Conservation (phyloP, 2,113 vertebrate genomes). For the Trogon surrucura region DNA sequence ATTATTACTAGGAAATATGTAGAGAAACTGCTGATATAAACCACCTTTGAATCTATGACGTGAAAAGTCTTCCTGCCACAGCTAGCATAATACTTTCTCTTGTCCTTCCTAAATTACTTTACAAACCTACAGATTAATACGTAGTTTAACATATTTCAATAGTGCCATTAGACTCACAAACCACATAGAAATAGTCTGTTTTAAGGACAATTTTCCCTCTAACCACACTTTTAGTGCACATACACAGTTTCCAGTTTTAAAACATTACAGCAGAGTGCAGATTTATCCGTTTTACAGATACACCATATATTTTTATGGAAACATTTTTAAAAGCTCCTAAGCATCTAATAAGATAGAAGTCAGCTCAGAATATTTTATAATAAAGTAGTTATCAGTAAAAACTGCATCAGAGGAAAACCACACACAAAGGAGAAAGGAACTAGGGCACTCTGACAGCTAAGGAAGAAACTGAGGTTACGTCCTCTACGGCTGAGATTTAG, state of each 20-base stretch:
- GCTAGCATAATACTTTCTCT: not conserved
- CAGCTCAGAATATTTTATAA: slow-evolving; percentile 32
- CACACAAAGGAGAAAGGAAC: slow-evolving; percentile 19
- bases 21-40: not conserved
- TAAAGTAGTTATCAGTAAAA: slow-evolving; percentile 42
- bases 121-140: not conserved
- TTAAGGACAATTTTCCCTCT: not conserved
- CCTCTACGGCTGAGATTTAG: slow-evolving; percentile 58
- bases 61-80: not conserved
- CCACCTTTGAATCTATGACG: not conserved
- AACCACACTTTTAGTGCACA: not conserved
- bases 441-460: slow-evolving; percentile 48
- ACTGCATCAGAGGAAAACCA: not conserved
- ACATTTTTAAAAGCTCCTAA: slow-evolving; percentile 40
- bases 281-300: slow-evolving; percentile 23
- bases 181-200: not conserved
- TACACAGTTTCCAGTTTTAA: not conserved
- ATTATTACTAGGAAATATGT: not conserved
- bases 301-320: slow-evolving; percentile 32
- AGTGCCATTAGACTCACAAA: not conserved
- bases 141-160: not conserved
- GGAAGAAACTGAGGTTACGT: slow-evolving; percentile 54
- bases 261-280: not conserved
- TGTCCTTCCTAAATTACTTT: not conserved
- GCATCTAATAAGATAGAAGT: not conserved